These are phyloP conservation scores for Stichodactyla mertensii DNA, from an alignment of 64 coral and sea anemone species.

Conservation along the genomic window DNA sequence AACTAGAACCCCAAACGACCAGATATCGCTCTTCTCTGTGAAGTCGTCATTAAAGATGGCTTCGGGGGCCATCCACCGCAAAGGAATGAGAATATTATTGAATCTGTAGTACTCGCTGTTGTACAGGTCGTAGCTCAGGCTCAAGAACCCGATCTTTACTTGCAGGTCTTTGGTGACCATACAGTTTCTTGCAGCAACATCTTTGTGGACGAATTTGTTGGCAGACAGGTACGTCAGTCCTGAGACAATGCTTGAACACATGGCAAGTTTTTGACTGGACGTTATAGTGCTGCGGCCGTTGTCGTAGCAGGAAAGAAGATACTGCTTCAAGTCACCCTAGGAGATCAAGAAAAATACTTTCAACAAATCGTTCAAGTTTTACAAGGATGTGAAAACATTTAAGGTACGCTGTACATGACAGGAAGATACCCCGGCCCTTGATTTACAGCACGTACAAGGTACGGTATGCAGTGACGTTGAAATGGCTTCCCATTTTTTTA, in stretches of 20 bases:
- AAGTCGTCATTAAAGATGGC: slow-evolving; percentile 89
- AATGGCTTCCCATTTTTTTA: no score
- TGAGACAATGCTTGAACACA: slow-evolving; percentile 68
- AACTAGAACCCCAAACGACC: slow-evolving; percentile 83
- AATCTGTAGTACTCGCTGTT: slow-evolving; percentile 76
- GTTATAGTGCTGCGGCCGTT: slow-evolving; percentile 76
- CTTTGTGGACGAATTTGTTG: slow-evolving; percentile 78
- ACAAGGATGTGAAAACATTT: no score
- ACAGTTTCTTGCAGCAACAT: slow-evolving; percentile 92
- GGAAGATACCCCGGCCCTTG: no score
- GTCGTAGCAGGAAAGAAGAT: slow-evolving; percentile 76
- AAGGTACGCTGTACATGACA: no score
- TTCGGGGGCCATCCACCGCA: slow-evolving; percentile 96
- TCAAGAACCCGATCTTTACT: slow-evolving; percentile 88
- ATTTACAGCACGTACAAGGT: no score
- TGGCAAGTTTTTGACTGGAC: slow-evolving; percentile 74
- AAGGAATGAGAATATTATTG: slow-evolving; percentile 81
- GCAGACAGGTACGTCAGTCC: slow-evolving; percentile 83
- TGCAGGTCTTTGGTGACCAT: slow-evolving; percentile 75
- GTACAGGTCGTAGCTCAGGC: slow-evolving; percentile 86
- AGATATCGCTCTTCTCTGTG: slow-evolving; percentile 88
- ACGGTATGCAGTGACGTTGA: no score
- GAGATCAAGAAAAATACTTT: neutral
- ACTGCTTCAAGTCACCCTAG: slow-evolving; percentile 95
- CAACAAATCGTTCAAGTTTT: neutral